phyloP scores from a whole-genome alignment of 2,888 invertebrate genomes.

The Scaptomyza caliginosa region DNA sequence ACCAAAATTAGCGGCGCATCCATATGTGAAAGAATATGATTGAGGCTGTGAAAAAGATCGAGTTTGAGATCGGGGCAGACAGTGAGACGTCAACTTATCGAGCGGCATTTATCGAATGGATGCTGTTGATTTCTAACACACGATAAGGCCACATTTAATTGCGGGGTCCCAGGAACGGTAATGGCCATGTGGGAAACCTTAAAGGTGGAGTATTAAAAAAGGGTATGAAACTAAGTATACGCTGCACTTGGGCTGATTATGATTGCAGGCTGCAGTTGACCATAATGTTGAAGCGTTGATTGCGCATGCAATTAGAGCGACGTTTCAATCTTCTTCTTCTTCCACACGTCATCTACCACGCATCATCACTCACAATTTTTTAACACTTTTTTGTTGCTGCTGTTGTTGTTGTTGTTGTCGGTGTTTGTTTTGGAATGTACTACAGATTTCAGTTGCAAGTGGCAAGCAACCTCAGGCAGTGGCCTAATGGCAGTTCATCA shows the following conservation, averaged over 20 bases:
- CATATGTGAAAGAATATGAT: slow-evolving; percentile 35
- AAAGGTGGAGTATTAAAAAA: background rate
- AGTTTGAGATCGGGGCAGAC: slow-evolving; percentile 49
- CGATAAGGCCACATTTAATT: slow-evolving; percentile 68
- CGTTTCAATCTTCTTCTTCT: slow-evolving; percentile 20
- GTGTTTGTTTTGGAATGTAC: background rate
- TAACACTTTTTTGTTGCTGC: slow-evolving; percentile 63
- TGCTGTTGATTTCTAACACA: slow-evolving; percentile 55
- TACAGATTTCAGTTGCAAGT: slow-evolving; percentile 39
- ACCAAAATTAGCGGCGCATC: slow-evolving; percentile 76
- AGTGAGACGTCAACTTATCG: slow-evolving; percentile 65
- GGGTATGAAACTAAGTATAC: background rate
- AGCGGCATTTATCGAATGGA: slow-evolving; percentile 50
- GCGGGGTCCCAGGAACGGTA: slow-evolving; percentile 34
- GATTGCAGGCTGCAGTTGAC: slow-evolving; percentile 41
- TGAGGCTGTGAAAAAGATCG: background rate
- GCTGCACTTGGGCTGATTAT: slow-evolving; percentile 50
- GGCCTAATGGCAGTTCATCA: slow-evolving; percentile 74
- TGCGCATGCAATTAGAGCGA: slow-evolving; percentile 73
- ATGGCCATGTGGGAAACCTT: slow-evolving; percentile 35
- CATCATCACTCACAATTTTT: slow-evolving; percentile 77
- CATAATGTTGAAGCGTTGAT: slow-evolving; percentile 52
- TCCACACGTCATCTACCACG: slow-evolving; percentile 27
- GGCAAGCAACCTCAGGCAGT: slow-evolving; percentile 34
- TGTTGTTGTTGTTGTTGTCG: slow-evolving; percentile 28